Conservation (phyloP, 2,113 vertebrate species). For the Seriola rivoliana region DNA sequence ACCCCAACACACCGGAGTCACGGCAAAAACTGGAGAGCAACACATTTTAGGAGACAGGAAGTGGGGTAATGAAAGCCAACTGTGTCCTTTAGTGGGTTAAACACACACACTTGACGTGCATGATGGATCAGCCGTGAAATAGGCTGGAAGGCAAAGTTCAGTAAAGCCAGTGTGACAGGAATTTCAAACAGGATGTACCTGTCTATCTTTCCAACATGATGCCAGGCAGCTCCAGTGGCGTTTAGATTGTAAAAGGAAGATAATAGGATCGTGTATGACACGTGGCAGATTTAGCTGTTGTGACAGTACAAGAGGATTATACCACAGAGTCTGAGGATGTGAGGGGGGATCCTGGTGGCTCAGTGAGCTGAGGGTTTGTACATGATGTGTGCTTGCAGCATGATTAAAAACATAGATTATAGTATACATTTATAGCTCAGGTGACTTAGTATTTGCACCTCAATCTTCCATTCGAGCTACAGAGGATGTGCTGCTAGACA, state of each 20-base stretch:
- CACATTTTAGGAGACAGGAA: conserved; percentile 61
- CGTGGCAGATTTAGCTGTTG: conserved; percentile 61
- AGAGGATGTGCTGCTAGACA: background rate
- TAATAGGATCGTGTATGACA: conserved; percentile 62
- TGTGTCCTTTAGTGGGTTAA: conserved; percentile 72
- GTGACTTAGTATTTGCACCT: background rate
- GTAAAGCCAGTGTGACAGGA: conserved; percentile 52
- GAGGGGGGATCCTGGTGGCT: conserved; percentile 43
- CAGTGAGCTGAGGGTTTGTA: conserved; percentile 34
- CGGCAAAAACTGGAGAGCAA: conserved; percentile 28
- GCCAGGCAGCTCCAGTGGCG: conserved; percentile 42
- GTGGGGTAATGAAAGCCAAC: conserved; percentile 67
- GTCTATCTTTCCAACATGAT: conserved; percentile 49
- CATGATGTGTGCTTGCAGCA: conserved; percentile 1
- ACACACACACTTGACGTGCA: conserved; percentile 67
- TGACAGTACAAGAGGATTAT: conserved; percentile 66
- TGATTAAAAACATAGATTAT: conserved; percentile 60
- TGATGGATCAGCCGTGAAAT: conserved; percentile 74
- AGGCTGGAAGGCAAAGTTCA: conserved; percentile 70
- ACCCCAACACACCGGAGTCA: conserved; percentile 27
- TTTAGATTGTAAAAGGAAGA: conserved; percentile 54
- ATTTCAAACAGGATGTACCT: conserved; percentile 68
- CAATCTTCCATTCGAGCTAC: background rate
- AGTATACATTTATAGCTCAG: conserved; percentile 30
- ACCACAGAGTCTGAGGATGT: conserved; percentile 43